Conservation (phyloP, 1,140 invertebrate genomes). For the Drosophila mauritiana region DNA sequence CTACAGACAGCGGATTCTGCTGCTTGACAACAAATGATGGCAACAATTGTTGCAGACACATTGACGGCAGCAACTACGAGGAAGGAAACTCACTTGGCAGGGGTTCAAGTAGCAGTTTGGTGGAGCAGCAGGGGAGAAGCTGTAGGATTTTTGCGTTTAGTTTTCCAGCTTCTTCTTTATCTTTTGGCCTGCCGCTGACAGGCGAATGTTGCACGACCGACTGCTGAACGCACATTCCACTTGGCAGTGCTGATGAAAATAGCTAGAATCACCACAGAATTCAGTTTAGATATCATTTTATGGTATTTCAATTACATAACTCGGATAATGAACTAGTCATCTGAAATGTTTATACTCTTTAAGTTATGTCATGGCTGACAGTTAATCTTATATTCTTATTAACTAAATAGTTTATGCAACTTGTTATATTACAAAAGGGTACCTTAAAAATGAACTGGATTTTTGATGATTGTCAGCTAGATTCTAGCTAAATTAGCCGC, state of each 20-base stretch:
- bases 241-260: conserved; percentile 1
- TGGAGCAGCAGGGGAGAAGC: not conserved
- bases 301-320: too few species aligned
- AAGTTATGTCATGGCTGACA: too few species aligned
- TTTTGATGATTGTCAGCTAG: not conserved
- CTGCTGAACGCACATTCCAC: conserved; percentile 60
- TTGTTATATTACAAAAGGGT: not conserved
- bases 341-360: too few species aligned
- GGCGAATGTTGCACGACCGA: conserved; percentile 45
- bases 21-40: conserved; percentile 67
- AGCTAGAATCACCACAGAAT: not conserved
- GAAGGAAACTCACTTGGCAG: conserved; percentile 20
- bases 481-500: not conserved
- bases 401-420: too few species aligned
- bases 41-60: conserved; percentile 82
- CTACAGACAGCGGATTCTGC: not conserved
- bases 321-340: too few species aligned
- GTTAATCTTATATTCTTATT: too few species aligned
- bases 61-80: conserved; percentile 57
- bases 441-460: not conserved
- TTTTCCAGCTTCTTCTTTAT: conserved; percentile 14
- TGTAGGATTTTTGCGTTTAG: conserved; percentile 31
- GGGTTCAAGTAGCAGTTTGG: not conserved
- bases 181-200: conserved; percentile 47
- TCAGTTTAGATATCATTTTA: not conserved